Base-by-base conservation (phyloP, 2,113 vertebrate genomes). In the Ginglymostoma cirratum region DNA sequence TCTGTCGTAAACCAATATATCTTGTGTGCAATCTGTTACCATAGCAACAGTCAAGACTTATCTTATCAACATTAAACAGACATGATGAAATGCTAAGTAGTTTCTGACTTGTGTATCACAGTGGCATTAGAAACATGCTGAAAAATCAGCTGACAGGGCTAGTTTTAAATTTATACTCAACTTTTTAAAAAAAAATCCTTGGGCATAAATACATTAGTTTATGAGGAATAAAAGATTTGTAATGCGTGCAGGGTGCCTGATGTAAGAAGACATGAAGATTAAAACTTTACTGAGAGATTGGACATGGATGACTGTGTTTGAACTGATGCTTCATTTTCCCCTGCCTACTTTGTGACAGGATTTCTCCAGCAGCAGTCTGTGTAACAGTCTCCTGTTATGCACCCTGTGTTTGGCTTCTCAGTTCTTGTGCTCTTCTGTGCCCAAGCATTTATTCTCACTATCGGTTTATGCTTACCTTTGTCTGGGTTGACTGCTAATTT, bases 11-110 rank as follows among this genome's bases (percentile, higher is more conserved):
- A 70, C 94, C 45, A 5, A 24, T 52, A 12, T 95, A 72, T 95
- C 45, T 72, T 70, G 94, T 45, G 45, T 24, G 48, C 69, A 72
- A 95, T 95, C 94, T 95, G 94, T 72, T 52, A 52, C 94, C 67
- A 6, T 72, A 45, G 45, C 69, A 72, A 95, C 69, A 95, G 94
- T 34, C 69, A 72, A 95, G 45, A 34, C 66, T 48, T 66, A 95
- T 95, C 69, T 95, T 95, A 95, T 95, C 94, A 95, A 48, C 27
- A 48, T 12, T 76, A 95, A 95, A 70, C 67, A 95, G 67, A 70
- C 94, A 72, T 52, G 69, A 72, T 72, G 38, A 95, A 72, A 76
- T 52, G 27, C 45, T 27, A 48, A 70, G 72, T 76, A 95, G 76
- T 95, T 95, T 45, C 45, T 72, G 67, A 72, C 15, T 52, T 72